Conservation (phyloP, 2,797 vertebrate genomes). For the Helarctos malayanus region DNA sequence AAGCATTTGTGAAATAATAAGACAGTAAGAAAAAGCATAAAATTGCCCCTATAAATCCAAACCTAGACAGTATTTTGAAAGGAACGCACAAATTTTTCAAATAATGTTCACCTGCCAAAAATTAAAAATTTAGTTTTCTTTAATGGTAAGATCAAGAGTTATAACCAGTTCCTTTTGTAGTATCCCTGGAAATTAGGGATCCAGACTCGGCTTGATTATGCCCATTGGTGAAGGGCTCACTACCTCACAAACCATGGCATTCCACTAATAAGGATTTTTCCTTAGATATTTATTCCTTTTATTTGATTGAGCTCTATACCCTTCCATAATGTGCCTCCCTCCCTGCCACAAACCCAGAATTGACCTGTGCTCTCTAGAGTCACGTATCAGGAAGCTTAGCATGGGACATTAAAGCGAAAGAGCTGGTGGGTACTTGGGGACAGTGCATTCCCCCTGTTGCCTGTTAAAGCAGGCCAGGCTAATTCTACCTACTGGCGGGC, state of each 20-base stretch:
- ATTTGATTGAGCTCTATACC: not conserved
- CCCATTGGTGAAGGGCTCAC: not conserved
- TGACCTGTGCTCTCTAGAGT: not conserved
- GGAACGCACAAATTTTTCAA: not conserved
- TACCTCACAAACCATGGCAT: not conserved
- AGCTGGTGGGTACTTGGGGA: not conserved
- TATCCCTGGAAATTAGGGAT: not conserved
- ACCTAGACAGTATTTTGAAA: constrained; percentile 51
- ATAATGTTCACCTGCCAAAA: constrained; percentile 49
- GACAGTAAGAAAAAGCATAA: not conserved
- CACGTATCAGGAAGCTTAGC: not conserved
- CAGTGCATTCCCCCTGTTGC: not conserved
- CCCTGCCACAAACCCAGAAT: not conserved
- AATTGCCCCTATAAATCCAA: not conserved
- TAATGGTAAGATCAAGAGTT: not conserved
- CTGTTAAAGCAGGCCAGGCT: not conserved
- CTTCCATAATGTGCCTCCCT: not conserved
- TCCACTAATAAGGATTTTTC: not conserved
- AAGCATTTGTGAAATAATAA: constrained; percentile 41
- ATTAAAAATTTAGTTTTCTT: constrained; percentile 3
- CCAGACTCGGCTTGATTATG: not conserved
- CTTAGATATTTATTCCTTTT: not conserved
- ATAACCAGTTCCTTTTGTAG: not conserved
- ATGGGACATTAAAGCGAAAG: not conserved
- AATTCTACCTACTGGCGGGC: not conserved